Base-by-base conservation (phyloP, 2,797 vertebrate species). In the Emydoidea blandingii region DNA sequence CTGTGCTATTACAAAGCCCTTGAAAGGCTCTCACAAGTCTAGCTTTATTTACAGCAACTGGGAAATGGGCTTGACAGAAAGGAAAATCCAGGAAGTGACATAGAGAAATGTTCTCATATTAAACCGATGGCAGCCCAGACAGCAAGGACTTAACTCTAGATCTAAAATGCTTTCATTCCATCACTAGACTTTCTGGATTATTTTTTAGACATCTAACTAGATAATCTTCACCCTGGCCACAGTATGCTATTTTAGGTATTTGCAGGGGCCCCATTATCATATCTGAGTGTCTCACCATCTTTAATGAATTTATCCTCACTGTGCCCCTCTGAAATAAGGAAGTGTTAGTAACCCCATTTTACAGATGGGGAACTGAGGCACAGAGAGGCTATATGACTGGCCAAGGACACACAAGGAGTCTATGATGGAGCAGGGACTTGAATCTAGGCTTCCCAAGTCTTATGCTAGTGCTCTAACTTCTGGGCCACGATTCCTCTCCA, bases 61-160 rank as follows among this genome's bases (percentile, higher is more conserved):
- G 29, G 21, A 86, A 53, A 87, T 79, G 12, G 50, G 27, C 15
- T 37, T 83, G 7, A 85, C 12, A 76, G 50, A 91, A 47, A 19
- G 10, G 49, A 68, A 95, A 93, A 87, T 88, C 62, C 49, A 89
- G 90, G 53, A 92, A 96, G 79, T 27, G 10, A 27, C 84, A 83
- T 9, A 90, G 79, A 65, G 52, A 90, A 96, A 93, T 79, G 31
- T 89, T 88, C 87, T 92, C 83, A 87, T 78, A 91, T 50, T 74
- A 90, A 47, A 89, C 52, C 68, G 59, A 57, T 78, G 85, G 93
- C 82, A 95, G 78, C 3, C 2, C 49, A 37, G 21, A 56, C 4
- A 85, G 47, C 79, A 34, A 85, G 83, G 74, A 94, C 94, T 94
- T 74, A 49, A 44, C 44, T 78, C 74, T 49, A 78, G 44, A 29